phyloP scores from a whole-genome alignment of 2,113 vertebrate genomes.

The Collichthys lucidus region DNA sequence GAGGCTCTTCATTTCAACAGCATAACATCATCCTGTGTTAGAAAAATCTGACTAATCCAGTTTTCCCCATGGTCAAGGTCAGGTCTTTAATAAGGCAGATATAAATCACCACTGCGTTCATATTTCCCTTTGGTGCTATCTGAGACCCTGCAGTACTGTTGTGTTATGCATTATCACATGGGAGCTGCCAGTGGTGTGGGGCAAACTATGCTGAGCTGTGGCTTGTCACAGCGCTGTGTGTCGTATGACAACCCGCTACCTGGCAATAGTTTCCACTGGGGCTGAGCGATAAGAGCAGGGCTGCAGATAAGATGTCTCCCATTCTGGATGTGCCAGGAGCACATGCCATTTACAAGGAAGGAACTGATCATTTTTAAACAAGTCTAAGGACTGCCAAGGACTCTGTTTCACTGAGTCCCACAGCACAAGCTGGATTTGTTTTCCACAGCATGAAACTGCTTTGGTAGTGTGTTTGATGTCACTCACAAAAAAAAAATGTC shows the following conservation, averaged over 20 bases:
- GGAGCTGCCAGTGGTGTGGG: slow-evolving; percentile 63
- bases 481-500: slow-evolving; percentile 45
- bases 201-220: slow-evolving; percentile 60
- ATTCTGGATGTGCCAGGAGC: slow-evolving; percentile 68
- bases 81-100: slow-evolving; percentile 78
- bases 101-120: slow-evolving; percentile 72
- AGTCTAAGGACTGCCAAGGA: slow-evolving; percentile 34
- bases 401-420: slow-evolving; percentile 21
- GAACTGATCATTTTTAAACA: slow-evolving; percentile 62
- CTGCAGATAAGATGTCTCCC: slow-evolving; percentile 73
- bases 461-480: slow-evolving; percentile 48
- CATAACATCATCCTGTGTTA: slow-evolving; percentile 53
- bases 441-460: slow-evolving; percentile 34
- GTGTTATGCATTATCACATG: slow-evolving; percentile 73
- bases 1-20: slow-evolving; percentile 54
- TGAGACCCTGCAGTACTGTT: slow-evolving; percentile 61
- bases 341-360: slow-evolving; percentile 68
- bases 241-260: slow-evolving; percentile 77
- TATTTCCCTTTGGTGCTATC: slow-evolving; percentile 69
- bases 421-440: slow-evolving; percentile 52
- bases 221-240: slow-evolving; percentile 65
- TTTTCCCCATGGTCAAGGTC: slow-evolving; percentile 73
- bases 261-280: slow-evolving; percentile 74
- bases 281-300: slow-evolving; percentile 71
- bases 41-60: slow-evolving; percentile 66